Evolutionary conservation across 2,797 vertebrate genomes (phyloP), one percentile per base, ranked within the genome.

Genomic region (Orientallactaga sibirica): DNA sequence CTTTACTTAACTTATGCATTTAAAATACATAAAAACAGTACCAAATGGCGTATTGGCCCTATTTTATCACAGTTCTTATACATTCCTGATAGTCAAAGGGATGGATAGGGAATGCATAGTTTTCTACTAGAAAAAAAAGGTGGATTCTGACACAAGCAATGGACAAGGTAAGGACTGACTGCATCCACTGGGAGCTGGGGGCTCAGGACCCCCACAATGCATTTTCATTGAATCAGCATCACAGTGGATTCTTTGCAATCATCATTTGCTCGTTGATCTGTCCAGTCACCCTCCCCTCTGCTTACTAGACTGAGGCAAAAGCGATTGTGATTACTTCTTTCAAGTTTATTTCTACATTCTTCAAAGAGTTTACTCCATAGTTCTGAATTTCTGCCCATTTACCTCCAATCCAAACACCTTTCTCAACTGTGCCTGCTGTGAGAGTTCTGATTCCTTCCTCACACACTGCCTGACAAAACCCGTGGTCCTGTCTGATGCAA

Each of bases 1-100:
- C 96, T 97, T 96, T 97, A 93, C 96, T 67, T 95, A 96, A 67
- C 82, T 77, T 88, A 89, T 87, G 84, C 84, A 93, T 96, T 97
- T 86, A 97, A 96, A 96, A 97, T 86, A 96, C 94, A 94, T 96
- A 95, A 97, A 96, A 98, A 98, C 80, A 85, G 81, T 96, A 94
- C 95, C 73, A 89, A 83, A 93, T 94, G 96, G 96, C 90, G 95
- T 89, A 91, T 81, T 95, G 96, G 96, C 70, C 48, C 96, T 95
- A 74, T 82, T 96, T 97, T 95, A 92, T 96, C 96, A 96, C 84
- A 82, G 76, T 92, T 92, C 64, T 86, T 91, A 29, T 79, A 96
- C 90, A 87, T 93, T 92, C 89, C 71, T 96, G 96, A 92, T 10
- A 83, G 91, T 92, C 95, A 82, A 80, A 94, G 81, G 64, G 61